Evolutionary conservation across 2,888 invertebrate genomes (phyloP), one percentile per base, ranked within the genome.

Genomic region (Coelinius sp.): DNA sequence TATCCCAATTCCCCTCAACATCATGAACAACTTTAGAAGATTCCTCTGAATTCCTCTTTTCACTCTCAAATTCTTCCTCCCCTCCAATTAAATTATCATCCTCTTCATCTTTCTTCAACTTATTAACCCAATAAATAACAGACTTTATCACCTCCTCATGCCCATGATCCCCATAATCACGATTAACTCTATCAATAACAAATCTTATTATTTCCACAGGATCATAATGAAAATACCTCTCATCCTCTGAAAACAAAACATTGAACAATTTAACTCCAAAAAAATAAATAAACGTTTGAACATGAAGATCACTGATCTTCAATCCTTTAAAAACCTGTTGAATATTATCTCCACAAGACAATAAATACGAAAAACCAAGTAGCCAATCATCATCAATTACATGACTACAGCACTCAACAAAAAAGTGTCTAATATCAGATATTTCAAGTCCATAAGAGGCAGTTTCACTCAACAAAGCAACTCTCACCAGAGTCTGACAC

Each of bases 341-440:
- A 49, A 80, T 76, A 27, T 63, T 20, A 6, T 12, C 63, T 25
- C 87, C 81, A 31, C 90, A 77, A 64, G 89, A 88, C 71, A 91
- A 78, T 20, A 91, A 86, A 80, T 90, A 90, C 1, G 89, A 87
- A 72, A 91, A 81, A 12, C 90, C 90, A 46, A 91, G 83, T 1
- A 88, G 82, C 78, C 89, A 88, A 77, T 92, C 91, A 79, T 90
- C 89, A 17, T 87, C 82, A 59, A 91, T 80, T 8, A 88, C 86
- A 70, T 88, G 83, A 70, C 88, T 85, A 8, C 89, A 89, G 68
- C 90, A 85, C 78, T 90, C 88, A 20, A 90, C 78, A 59, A 91
- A 81, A 31, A 91, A 82, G 76, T 86, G 85, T 76, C 81, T 83
- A 35, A 86, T 81, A 49, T 86, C 84, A 78, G 81, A 86, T 12